Evolutionary conservation across 2,888 invertebrate genomes (phyloP).

Genomic region (Nemapogon koenigi): DNA sequence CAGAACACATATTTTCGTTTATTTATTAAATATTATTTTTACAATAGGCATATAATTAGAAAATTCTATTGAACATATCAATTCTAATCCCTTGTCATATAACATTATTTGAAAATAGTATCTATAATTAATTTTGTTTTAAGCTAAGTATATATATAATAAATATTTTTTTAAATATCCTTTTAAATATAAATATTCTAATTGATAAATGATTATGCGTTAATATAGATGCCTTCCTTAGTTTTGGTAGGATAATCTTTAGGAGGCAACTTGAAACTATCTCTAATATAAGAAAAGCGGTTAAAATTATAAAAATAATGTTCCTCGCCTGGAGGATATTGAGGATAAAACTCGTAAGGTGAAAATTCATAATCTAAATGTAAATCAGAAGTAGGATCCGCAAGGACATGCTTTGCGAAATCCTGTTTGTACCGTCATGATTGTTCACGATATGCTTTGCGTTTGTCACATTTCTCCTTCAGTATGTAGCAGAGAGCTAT

Average conservation of each 20-base stretch:
- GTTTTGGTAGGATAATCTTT: constrained; percentile 32
- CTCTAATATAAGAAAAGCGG: constrained; percentile 47
- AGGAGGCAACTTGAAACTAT: constrained; percentile 48
- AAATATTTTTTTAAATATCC: no score
- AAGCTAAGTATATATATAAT: no score
- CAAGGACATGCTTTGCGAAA: constrained; percentile 51
- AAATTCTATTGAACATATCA: no score
- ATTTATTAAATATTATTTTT: no score
- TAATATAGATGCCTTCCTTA: no score
- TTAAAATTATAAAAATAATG: constrained; percentile 53
- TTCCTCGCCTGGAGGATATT: constrained; percentile 53
- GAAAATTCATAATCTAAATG: constrained; percentile 32
- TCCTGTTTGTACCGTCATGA: constrained; percentile 69
- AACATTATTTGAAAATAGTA: no score
- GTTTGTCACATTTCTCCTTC: constrained; percentile 79
- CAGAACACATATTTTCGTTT: no score
- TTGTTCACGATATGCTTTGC: constrained; percentile 74
- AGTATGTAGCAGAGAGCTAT: constrained; percentile 84
- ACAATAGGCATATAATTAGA: no score
- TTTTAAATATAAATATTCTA: no score
- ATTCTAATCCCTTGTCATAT: no score
- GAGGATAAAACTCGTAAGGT: constrained; percentile 48
- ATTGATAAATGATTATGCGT: no score
- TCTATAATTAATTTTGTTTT: no score
- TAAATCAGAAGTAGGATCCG: constrained; percentile 38